Evolutionary conservation across 1,140 invertebrate species (phyloP), one percentile per base, ranked within the genome.

Genomic region (Acarapis woodi): DNA sequence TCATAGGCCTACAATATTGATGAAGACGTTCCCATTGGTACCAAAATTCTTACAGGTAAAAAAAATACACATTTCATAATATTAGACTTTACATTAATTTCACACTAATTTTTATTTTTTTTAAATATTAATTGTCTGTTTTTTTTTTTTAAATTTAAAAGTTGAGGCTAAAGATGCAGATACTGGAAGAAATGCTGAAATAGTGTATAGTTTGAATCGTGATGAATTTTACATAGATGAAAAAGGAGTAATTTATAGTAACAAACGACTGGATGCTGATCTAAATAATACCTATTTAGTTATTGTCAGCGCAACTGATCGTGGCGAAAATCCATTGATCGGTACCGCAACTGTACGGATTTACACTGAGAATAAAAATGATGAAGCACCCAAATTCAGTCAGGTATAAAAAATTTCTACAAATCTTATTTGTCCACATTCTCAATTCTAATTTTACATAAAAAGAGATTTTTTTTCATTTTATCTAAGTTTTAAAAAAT

Each of bases 211-310:
- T 19, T 76, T 88, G 2, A 77, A 72, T 40, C 78, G 87, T 51
- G 76, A 83, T 54, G 78, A 85, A 53, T 88, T 88, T 49, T 76
- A 71, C 38, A 79, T 90, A 3, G 79, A 87, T 52, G 67, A 74
- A 1, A 77, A 68, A 48, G 82, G 82, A 20, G 71, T 83, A 12
- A 83, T 90, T 36, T 73, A 74, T 20, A 85, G 85, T 50, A 79
- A 80, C 49, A 83, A 80, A 47, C 76, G 82, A 52, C 60, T 88
- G 12, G 82, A 88, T 53, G 82, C 80, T 18, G 82, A 88, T 48
- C 80, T 85, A 47, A 87, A 87, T 46, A 87, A 87, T 52, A 79
- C 79, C n/a, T 87, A 88, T 51, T 78, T 85, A 54, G 82, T 88
- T 49, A 67, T 70, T 19, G 77, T 88, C 4, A 82, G 77, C 10